Evolutionary conservation across 2,113 vertebrate genomes (phyloP), one percentile per base, ranked within the genome.

Genomic region (Macaca nemestrina): DNA sequence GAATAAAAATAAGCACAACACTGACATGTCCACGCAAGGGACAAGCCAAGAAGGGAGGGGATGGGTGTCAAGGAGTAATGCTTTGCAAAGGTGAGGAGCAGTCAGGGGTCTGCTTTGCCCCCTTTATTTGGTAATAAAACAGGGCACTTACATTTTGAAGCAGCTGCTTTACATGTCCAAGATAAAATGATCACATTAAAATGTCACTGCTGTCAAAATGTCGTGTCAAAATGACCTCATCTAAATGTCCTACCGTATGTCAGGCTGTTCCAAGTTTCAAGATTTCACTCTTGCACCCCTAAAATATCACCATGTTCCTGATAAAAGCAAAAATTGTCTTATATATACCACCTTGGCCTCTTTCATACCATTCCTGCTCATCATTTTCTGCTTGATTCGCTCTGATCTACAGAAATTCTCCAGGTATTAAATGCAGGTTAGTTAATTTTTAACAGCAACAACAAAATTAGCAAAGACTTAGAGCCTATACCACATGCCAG

Each of bases 181-280:
- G 52, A 86, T 82, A 70, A 91, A 78, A 95, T 27, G 48, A 94
- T 87, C 48, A 61, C 48, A 79, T 90, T n/a, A 88, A 95, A 96
- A 92, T 73, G 76, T 35, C 88, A 38, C 5, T 90, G 84, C 61
- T 93, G 76, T 76, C 90, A 76, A 89, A 88, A 85, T n/a, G 79
- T 52, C 20, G 55, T 95, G 94, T 97, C 80, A 95, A 75, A 96
- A 64, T 50, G 95, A 95, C 95, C 92, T 59, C 85, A 43, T 92
- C 48, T 80, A 22, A 87, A 48, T 67, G 75, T 92, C 84, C 88
- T 79, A 50, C 70, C 57, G 18, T 12, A 78, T 57, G 64, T 35
- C 90, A 86, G 67, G 40, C 43, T 30, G 32, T 64, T 97, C 84
- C 38, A 13, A 16, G 16, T 61, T 93, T 90, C 25, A 52, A 64